Percentiles rank a stretch among this genome's conserved stretches.
Evolutionary conservation across 2,797 vertebrate species (phyloP).

Genomic region (Neosilurus hyrtlii): DNA sequence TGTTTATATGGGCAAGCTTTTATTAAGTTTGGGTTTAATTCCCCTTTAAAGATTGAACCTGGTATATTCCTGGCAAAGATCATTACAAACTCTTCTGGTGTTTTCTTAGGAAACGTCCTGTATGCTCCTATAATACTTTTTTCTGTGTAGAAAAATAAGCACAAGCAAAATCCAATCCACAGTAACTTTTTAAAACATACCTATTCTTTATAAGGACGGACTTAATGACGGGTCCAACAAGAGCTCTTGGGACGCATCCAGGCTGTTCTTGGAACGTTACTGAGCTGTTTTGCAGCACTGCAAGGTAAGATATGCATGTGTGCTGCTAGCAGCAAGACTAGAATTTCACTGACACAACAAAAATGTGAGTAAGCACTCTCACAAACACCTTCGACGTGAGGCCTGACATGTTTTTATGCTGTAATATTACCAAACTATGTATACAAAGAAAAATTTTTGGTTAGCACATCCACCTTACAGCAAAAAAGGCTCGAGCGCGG

Average conservation of each 20-base stretch:
- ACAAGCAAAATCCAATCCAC: background rate
- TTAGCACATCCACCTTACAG: too few species aligned
- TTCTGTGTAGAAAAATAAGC: background rate
- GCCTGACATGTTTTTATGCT: background rate
- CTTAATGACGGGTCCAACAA: background rate
- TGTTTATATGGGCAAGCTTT: too few species aligned
- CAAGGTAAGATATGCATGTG: constrained; percentile 34
- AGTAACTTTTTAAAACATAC: background rate
- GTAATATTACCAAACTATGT: background rate
- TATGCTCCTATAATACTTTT: too few species aligned
- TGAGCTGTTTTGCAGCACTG: constrained; percentile 23
- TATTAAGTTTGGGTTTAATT: too few species aligned
- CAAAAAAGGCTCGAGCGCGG: too few species aligned
- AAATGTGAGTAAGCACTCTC: constrained; percentile 4
- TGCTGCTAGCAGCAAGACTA: constrained; percentile 14
- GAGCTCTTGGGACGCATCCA: constrained; percentile 21
- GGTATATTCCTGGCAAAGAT: background rate
- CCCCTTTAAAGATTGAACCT: background rate
- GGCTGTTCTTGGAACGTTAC: background rate
- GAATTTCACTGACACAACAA: constrained; percentile 40
- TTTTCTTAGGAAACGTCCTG: background rate
- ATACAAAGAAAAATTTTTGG: too few species aligned
- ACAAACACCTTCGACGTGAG: background rate
- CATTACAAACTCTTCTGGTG: background rate
- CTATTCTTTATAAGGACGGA: background rate